A percentile compares a stretch with the other conserved stretches of the same genome.
These are phyloP conservation scores for Drosophila serrata DNA, from an alignment of 1,140 invertebrate genomes.

Conservation along the genomic window DNA sequence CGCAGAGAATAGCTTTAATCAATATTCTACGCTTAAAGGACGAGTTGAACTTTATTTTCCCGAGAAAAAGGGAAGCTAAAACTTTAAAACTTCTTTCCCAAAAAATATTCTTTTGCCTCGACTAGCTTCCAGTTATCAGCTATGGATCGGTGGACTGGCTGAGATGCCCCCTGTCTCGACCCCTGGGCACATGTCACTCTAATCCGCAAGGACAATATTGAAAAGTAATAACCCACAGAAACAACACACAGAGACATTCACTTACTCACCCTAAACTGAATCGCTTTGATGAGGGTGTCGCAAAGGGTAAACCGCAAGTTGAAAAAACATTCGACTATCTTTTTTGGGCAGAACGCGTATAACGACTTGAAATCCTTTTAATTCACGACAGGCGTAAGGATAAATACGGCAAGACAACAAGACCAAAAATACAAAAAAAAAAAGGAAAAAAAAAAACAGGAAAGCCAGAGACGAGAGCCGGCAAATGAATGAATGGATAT, in stretches of 20 bases:
- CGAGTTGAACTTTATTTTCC: neutral
- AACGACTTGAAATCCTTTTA: constrained; percentile 80
- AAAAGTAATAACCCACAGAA: constrained; percentile 84
- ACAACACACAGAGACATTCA: constrained; percentile 60
- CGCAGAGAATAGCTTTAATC: neutral
- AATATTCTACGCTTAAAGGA: neutral
- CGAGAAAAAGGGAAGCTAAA: neutral
- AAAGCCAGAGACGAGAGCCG: neutral
- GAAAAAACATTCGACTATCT: constrained; percentile 78
- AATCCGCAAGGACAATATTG: constrained; percentile 85
- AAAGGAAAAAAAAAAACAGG: neutral
- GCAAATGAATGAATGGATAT: constrained; percentile 71
- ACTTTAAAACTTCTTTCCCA: neutral
- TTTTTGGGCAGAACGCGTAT: constrained; percentile 57
- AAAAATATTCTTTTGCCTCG: neutral
- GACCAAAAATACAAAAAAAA: too few relatives aligned
- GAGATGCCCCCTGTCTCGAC: constrained; percentile 29
- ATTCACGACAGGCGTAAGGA: constrained; percentile 78
- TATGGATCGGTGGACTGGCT: neutral
- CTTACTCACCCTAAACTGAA: constrained; percentile 24
- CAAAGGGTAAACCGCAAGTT: constrained; percentile 73
- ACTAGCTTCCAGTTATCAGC: constrained; percentile 22
- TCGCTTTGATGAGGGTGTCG: constrained; percentile 66
- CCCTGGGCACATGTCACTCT: constrained; percentile 69
- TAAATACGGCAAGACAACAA: constrained; percentile 30